phyloP scores from a whole-genome alignment of 2,113 vertebrate species.

The Turnix velox region DNA sequence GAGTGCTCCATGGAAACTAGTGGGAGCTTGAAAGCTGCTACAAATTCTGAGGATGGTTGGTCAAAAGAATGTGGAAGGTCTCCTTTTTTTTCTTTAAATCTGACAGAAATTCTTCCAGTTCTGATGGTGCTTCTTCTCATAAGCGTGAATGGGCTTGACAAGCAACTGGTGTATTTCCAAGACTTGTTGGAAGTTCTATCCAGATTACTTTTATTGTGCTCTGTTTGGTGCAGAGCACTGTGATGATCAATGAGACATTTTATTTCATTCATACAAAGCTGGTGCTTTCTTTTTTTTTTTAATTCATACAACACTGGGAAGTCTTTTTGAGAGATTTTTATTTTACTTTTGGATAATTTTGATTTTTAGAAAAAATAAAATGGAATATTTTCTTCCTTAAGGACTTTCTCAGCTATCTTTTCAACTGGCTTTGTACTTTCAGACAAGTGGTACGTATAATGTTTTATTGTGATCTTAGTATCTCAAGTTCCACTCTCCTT shows the following conservation, averaged over 20 bases:
- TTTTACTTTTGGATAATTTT: neutral
- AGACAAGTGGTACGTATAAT: neutral
- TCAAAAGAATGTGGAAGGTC: neutral
- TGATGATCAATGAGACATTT: neutral
- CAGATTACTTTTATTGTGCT: neutral
- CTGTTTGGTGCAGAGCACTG: neutral
- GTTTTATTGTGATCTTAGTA: constrained; percentile 2
- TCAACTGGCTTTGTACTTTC: constrained; percentile 12
- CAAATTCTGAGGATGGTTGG: neutral
- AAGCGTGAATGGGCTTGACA: neutral
- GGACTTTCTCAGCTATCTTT: neutral
- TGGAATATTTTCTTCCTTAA: neutral
- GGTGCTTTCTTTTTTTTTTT: neutral
- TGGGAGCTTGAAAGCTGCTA: neutral
- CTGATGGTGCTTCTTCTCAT: neutral
- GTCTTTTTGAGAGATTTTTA: neutral
- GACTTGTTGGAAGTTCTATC: neutral
- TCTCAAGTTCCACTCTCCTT: neutral
- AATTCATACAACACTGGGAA: neutral
- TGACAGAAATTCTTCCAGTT: neutral
- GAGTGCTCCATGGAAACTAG: neutral
- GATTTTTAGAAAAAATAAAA: neutral
- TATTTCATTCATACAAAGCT: neutral
- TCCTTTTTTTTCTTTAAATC: neutral
- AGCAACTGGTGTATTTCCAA: neutral